phyloP scores from a whole-genome alignment of 2,797 vertebrate genomes.

The Corythornis leucogaster region DNA sequence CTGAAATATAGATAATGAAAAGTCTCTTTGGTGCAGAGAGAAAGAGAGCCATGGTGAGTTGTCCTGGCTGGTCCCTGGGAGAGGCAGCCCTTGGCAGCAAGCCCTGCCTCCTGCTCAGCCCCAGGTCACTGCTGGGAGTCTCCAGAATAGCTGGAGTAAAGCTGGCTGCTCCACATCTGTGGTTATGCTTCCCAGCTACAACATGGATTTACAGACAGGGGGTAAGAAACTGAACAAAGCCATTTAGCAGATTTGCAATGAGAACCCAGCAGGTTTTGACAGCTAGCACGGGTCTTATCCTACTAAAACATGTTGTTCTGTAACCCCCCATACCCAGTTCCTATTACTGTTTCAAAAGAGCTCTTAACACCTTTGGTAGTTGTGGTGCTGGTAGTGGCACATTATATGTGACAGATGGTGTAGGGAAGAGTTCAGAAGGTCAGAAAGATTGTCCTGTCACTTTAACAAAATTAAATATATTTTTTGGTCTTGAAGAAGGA shows the following conservation, averaged over 20 bases:
- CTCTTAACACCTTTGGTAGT: background rate
- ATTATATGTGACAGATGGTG: background rate
- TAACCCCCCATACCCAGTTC: background rate
- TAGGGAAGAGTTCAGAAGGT: background rate
- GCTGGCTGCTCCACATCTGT: background rate
- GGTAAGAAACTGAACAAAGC: background rate
- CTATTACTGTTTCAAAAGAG: background rate
- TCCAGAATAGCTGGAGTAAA: background rate
- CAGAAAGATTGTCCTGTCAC: constrained; percentile 9
- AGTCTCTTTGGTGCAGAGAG: rapidly evolving
- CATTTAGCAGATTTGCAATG: background rate
- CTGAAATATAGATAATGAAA: background rate
- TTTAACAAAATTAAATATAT: background rate
- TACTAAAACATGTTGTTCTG: background rate
- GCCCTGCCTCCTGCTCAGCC: background rate
- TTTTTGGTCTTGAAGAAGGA: constrained; percentile 25
- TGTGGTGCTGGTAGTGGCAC: background rate
- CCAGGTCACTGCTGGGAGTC: rapidly evolving
- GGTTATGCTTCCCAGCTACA: background rate
- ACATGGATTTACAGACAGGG: background rate
- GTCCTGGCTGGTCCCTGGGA: no score
- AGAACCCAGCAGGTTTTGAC: constrained; percentile 12
- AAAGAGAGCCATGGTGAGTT: rapidly evolving
- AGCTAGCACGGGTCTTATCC: background rate
- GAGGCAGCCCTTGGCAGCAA: background rate